Evolutionary conservation across 2,888 invertebrate genomes (phyloP).

Genomic region (Venusia cambrica): DNA sequence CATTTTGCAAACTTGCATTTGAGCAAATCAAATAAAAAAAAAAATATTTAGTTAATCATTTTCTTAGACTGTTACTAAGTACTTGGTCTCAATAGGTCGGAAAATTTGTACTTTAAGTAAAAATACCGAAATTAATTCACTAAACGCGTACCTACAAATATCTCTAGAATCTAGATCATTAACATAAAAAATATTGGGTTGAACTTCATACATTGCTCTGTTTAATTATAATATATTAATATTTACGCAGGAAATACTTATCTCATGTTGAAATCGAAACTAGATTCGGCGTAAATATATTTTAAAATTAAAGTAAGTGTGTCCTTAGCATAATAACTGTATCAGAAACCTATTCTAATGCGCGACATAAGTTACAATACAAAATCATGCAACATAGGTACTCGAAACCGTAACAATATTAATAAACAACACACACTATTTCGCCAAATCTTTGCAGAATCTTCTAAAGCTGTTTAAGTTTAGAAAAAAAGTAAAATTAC

Average conservation of each 20-base stretch:
- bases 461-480: too few relatives aligned
- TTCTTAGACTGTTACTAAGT: conserved; percentile 18
- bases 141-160: conserved; percentile 6
- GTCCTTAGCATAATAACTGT: conserved; percentile 4
- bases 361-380: conserved; percentile 18
- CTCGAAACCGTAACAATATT: conserved; percentile 38
- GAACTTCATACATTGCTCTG: too few relatives aligned
- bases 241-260: neutral
- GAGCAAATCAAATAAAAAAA: conserved; percentile 20
- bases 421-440: conserved; percentile 33
- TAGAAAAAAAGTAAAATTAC: too few relatives aligned
- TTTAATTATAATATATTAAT: too few relatives aligned
- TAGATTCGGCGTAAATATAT: neutral
- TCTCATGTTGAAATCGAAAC: conserved; percentile 7
- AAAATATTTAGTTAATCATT: conserved; percentile 3
- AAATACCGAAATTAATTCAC: conserved; percentile 13
- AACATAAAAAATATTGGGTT: conserved; percentile 18
- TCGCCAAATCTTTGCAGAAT: too few relatives aligned
- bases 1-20: conserved; percentile 14
- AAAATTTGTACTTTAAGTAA: conserved; percentile 23
- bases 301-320: conserved; percentile 7
- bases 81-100: conserved; percentile 21
- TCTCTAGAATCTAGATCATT: neutral
- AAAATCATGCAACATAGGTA: conserved; percentile 37
- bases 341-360: conserved; percentile 8